Percentiles rank a stretch among this genome's conserved stretches.
These are phyloP conservation scores for Petaurus breviceps DNA, from an alignment of 2,113 vertebrate genomes.

Conservation along the genomic window DNA sequence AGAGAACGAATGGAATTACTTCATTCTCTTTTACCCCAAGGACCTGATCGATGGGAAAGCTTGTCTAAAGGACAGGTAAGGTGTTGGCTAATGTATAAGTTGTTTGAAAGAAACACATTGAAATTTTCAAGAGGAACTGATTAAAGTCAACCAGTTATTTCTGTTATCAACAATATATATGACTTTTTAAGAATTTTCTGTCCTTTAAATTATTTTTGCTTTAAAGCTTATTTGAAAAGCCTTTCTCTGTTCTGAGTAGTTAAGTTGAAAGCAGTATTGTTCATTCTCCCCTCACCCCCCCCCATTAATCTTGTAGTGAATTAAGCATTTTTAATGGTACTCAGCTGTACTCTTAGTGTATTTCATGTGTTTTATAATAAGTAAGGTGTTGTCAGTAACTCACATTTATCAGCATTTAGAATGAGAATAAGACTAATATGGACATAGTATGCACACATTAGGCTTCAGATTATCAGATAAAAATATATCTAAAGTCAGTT, in stretches of 20 bases:
- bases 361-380: not conserved
- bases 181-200: not conserved
- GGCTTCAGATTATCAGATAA: too few relatives aligned
- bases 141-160: slow-evolving; percentile 4
- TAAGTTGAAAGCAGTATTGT: not conserved
- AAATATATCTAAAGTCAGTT: too few relatives aligned
- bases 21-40: slow-evolving; percentile 96
- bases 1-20: slow-evolving; percentile 98
- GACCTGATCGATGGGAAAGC: slow-evolving; percentile 98
- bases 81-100: slow-evolving; percentile 6
- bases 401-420: not conserved
- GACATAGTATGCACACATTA: too few relatives aligned
- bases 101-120: not conserved
- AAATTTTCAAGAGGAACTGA: not conserved
- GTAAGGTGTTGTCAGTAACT: not conserved
- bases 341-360: not conserved
- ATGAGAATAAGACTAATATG: too few relatives aligned
- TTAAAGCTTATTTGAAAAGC: not conserved
- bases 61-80: slow-evolving; percentile 98
- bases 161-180: not conserved
- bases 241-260: not conserved
- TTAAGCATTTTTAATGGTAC: not conserved
- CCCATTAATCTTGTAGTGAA: not conserved
- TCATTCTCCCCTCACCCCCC: not conserved
- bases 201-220: not conserved